Base-by-base conservation (phyloP, 92 coral and sea anemone species). In the Diadumene lineata region DNA sequence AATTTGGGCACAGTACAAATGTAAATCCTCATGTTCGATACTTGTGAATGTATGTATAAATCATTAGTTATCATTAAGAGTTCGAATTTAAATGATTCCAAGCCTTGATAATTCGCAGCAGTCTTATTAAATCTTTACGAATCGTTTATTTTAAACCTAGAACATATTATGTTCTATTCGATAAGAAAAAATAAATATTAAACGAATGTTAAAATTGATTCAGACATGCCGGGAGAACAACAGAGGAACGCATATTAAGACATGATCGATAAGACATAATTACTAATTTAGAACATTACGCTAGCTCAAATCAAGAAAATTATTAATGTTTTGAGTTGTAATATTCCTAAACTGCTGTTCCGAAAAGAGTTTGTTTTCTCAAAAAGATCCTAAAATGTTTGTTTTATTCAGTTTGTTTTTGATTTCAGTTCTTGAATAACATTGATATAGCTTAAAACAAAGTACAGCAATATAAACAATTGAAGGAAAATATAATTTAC, bases 281-380 rank as follows among this genome's bases (percentile, higher is more conserved):
- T 58, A 58, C 64, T 58, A 58, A 58, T 58, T 58, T 58, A 58
- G 17, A 58, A 58, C 31, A 9, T 58, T 58, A 58, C 29, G 64
- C 64, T 25, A 58, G 1, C 23, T 3, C 11, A 26, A 58, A 2
- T 22, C 4, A 22, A 26, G 31, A 58, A 22, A 58, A 58, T 7
- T 6, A 22, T 9, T 7, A 26, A 58, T 58, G 29, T 58, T 22
- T 10, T 58, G 31, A 17, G 48, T 4, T 38, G 48, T 9, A 58
- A 58, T 9, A 2, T 7, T 55, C 22, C 22, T n/a, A 55, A 55
- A 8, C 30, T 58, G 29, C 31, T 58, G 2, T 6, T 32, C 3
- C 26, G 6, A 25, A 58, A 58, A 58, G 60, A 23, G 24, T 53
- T 15, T 53, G 18, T 53, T 53, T 53, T 53, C 18, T 38, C 6